Evolutionary conservation across 1,140 invertebrate species (phyloP).

Genomic region (Drosophila elegans): DNA sequence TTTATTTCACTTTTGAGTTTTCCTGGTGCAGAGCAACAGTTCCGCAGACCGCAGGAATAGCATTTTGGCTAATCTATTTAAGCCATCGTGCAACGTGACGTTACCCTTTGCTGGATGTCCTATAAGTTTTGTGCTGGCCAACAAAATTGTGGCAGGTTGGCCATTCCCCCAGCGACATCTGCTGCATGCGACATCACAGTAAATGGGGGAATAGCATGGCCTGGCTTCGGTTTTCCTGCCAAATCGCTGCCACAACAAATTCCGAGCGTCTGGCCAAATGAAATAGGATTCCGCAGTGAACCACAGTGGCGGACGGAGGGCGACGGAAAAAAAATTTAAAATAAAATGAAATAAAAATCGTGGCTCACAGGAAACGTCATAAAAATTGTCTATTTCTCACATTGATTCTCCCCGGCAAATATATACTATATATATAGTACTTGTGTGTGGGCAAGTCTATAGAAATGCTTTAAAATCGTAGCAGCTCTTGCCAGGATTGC

Average conservation of each 20-base stretch:
- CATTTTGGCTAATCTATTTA: constrained; percentile 60
- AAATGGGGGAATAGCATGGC: neutral
- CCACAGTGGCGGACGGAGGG: constrained; percentile 2
- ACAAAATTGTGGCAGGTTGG: constrained; percentile 49
- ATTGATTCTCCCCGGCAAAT: constrained; percentile 21
- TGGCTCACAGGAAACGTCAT: constrained; percentile 47
- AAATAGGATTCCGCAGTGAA: constrained; percentile 53
- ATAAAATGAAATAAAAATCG: constrained; percentile 22
- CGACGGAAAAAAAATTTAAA: neutral
- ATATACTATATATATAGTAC: constrained; percentile 16
- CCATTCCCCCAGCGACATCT: constrained; percentile 29
- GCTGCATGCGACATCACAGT: constrained; percentile 37
- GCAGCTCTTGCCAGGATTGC: constrained; percentile 18
- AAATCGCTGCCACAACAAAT: constrained; percentile 56
- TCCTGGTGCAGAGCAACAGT: constrained; percentile 30
- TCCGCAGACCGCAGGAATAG: constrained; percentile 31
- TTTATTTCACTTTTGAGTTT: constrained; percentile 4
- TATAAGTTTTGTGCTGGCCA: constrained; percentile 26
- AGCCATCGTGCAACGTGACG: constrained; percentile 49
- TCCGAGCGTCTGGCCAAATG: constrained; percentile 44
- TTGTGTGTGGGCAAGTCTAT: neutral
- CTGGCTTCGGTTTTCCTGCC: constrained; percentile 22
- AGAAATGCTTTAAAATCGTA: constrained; percentile 14
- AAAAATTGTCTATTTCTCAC: constrained; percentile 48
- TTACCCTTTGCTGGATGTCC: neutral